Percentiles rank a stretch among this genome's conserved stretches.
phyloP scores from a whole-genome alignment of 2,888 invertebrate genomes.

The Drosophila nigricruria region DNA sequence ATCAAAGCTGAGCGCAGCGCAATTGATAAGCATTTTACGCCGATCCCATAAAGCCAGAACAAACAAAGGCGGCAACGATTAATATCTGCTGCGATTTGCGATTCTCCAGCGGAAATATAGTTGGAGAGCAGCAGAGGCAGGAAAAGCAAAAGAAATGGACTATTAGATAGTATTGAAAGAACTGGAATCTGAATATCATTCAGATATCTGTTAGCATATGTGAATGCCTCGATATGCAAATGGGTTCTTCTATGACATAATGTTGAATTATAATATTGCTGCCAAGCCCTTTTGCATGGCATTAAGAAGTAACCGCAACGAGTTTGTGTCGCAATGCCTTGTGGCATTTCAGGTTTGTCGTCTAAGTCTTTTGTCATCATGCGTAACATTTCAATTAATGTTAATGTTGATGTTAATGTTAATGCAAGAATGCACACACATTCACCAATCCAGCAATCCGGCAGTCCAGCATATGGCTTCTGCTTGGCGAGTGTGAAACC shows the following conservation, averaged over 20 bases:
- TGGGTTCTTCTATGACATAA: constrained; percentile 8
- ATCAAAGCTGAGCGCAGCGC: constrained; percentile 52
- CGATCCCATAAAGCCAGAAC: constrained; percentile 18
- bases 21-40: constrained; percentile 68
- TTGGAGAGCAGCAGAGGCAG: neutral
- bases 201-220: neutral
- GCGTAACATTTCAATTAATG: constrained; percentile 71
- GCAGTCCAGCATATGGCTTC: constrained; percentile 50
- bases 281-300: constrained; percentile 4
- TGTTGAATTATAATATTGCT: neutral
- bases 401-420: neutral
- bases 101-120: constrained; percentile 17
- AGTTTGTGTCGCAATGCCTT: constrained; percentile 38
- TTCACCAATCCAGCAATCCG: neutral
- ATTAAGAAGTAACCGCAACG: constrained; percentile 15
- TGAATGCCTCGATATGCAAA: constrained; percentile 25
- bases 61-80: constrained; percentile 17
- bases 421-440: constrained; percentile 1
- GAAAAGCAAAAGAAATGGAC: neutral
- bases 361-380: constrained; percentile 53
- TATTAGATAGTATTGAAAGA: constrained; percentile 6
- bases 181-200: neutral
- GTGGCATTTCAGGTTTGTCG: constrained; percentile 56
- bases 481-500: constrained; percentile 2
- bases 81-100: constrained; percentile 24